phyloP scores from a whole-genome alignment of 2,888 invertebrate species.

The Epistrophe eligans region DNA sequence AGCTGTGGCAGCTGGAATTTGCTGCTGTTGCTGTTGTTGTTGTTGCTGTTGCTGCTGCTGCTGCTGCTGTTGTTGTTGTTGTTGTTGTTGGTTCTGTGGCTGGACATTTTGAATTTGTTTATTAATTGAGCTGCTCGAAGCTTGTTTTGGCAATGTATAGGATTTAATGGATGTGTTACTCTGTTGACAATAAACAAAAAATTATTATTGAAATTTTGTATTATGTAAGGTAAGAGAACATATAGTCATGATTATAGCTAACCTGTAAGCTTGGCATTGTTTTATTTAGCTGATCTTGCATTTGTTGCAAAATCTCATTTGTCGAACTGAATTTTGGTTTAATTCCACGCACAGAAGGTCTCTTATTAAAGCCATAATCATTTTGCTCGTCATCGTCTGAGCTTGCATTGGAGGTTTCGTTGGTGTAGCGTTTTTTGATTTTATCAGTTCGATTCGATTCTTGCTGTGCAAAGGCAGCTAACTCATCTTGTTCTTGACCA shows the following conservation, averaged over 20 bases:
- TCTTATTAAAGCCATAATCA: conserved; percentile 94
- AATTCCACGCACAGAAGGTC: conserved; percentile 95
- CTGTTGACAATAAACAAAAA: conserved; percentile 15
- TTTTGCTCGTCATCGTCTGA: conserved; percentile 91
- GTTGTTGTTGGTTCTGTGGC: conserved; percentile 79
- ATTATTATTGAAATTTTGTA: background rate
- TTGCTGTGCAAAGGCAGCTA: conserved; percentile 93
- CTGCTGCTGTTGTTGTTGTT: conserved; percentile 72
- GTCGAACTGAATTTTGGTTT: conserved; percentile 93
- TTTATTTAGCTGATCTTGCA: conserved; percentile 88
- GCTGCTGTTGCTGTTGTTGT: conserved; percentile 76
- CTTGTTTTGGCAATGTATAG: conserved; percentile 82
- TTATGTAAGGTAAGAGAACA: background rate
- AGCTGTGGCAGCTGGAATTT: conserved; percentile 78
- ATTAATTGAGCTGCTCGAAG: conserved; percentile 78
- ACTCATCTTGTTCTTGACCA: conserved; percentile 89
- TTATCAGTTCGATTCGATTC: conserved; percentile 93
- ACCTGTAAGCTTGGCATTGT: conserved; percentile 81
- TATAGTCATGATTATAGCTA: background rate
- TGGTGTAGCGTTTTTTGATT: conserved; percentile 89
- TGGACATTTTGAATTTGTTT: conserved; percentile 80
- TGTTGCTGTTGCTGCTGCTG: conserved; percentile 67
- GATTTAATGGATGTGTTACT: conserved; percentile 79
- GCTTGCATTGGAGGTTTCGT: conserved; percentile 84
- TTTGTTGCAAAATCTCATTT: conserved; percentile 92